Percentiles rank a stretch among this genome's conserved stretches.
Conservation (phyloP, 2,797 vertebrate genomes). For the Oreochromis mossambicus region DNA sequence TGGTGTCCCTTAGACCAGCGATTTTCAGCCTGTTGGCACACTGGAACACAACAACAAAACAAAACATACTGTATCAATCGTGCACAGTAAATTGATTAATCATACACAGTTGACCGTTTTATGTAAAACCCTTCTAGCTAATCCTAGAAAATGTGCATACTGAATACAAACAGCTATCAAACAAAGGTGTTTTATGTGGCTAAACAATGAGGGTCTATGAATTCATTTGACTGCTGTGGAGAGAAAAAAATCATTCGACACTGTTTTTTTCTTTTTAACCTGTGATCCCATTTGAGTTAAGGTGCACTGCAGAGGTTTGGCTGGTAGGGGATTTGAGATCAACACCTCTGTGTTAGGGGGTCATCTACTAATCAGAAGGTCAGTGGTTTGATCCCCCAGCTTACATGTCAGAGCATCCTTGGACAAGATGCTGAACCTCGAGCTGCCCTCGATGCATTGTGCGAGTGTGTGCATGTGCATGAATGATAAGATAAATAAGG, state of each 20-base stretch:
- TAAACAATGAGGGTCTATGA: background rate
- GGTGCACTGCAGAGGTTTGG: background rate
- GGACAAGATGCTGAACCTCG: background rate
- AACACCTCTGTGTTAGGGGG: background rate
- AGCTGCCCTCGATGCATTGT: background rate
- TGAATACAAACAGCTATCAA: constrained; percentile 10
- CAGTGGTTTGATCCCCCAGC: background rate
- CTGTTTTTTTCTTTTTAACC: background rate
- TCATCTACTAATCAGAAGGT: background rate
- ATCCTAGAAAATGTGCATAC: constrained; percentile 20
- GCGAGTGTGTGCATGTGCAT: background rate
- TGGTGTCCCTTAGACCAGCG: constrained; percentile 42
- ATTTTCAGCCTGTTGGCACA: constrained; percentile 48
- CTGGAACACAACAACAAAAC: constrained; percentile 26
- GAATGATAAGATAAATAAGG: background rate
- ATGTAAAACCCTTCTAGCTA: constrained; percentile 22
- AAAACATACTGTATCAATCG: constrained; percentile 58
- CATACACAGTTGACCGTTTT: constrained; percentile 28
- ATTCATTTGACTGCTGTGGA: background rate
- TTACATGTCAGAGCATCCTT: background rate
- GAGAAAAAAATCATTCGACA: background rate
- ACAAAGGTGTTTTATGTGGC: background rate
- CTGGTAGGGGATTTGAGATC: background rate
- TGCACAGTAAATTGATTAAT: constrained; percentile 53
- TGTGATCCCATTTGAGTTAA: background rate